These are phyloP conservation scores for Coelopa pilipes DNA, from an alignment of 2,888 invertebrate species.

Conservation along the genomic window DNA sequence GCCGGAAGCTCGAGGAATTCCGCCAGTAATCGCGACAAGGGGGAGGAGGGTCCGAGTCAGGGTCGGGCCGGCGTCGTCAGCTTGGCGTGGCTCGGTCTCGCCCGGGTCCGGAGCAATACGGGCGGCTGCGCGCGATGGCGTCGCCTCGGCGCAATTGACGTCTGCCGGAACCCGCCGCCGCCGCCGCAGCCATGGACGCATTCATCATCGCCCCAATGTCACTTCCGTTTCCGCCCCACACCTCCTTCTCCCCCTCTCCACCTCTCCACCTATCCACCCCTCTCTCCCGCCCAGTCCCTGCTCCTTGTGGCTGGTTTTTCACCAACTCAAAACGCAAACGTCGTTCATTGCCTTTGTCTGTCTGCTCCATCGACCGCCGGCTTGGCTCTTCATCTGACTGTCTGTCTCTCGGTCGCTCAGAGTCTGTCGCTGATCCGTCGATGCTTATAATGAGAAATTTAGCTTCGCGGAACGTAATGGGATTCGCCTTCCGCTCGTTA, in stretches of 20 bases:
- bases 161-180: not conserved
- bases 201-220: not conserved
- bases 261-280: not conserved
- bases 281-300: too few species aligned
- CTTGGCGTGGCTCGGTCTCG: too few species aligned
- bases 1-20: too few species aligned
- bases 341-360: not conserved
- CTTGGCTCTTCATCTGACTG: not conserved
- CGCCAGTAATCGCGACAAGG: too few species aligned
- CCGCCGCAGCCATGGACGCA: not conserved
- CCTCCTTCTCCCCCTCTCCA: not conserved
- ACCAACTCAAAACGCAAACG: too few species aligned
- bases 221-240: not conserved
- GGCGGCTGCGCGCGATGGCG: not conserved
- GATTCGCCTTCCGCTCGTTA: not conserved
- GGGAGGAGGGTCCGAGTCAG: too few species aligned
- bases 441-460: conserved; percentile 34
- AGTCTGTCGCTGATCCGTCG: not conserved
- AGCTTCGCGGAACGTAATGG: conserved; percentile 18
- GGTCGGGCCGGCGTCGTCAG: too few species aligned
- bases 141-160: conserved; percentile 8
- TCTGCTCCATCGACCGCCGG: not conserved
- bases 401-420: not conserved
- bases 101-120: too few species aligned
- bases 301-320: too few species aligned